These are phyloP conservation scores for Selenia dentaria DNA, from an alignment of 2,888 invertebrate genomes.

Conservation along the genomic window DNA sequence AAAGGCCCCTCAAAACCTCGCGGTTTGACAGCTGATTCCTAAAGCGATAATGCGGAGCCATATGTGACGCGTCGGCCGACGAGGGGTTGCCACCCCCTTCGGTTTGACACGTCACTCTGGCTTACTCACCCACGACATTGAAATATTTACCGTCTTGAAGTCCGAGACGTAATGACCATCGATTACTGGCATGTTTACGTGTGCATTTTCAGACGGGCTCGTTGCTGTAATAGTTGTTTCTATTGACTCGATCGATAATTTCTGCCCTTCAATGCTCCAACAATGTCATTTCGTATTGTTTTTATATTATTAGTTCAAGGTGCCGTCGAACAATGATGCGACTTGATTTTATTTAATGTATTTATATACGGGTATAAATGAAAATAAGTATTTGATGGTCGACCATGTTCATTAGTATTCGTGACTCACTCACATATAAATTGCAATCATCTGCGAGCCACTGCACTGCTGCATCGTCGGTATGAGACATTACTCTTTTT, in stretches of 20 bases:
- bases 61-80: conserved; percentile 42
- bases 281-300: conserved; percentile 9
- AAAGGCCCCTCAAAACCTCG: conserved; percentile 53
- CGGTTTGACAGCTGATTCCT: conserved; percentile 74
- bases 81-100: conserved; percentile 35
- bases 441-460: too few relatives aligned
- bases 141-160: conserved; percentile 23
- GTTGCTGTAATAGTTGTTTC: conserved; percentile 8
- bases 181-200: conserved; percentile 7
- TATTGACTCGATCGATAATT: conserved; percentile 14
- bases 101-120: conserved; percentile 28
- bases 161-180: conserved; percentile 14
- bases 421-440: too few relatives aligned
- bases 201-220: conserved; percentile 8
- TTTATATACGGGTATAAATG: too few relatives aligned
- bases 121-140: conserved; percentile 29
- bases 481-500: too few relatives aligned
- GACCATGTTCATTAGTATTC: too few relatives aligned
- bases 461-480: too few relatives aligned
- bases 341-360: too few relatives aligned
- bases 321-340: conserved; percentile 2
- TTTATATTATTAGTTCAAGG: conserved; percentile 20
- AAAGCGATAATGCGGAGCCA: conserved; percentile 57
- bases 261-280: conserved; percentile 9
- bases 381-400: too few relatives aligned